phyloP scores from a whole-genome alignment of 2,888 invertebrate species.

The Hemaris fuciformis region DNA sequence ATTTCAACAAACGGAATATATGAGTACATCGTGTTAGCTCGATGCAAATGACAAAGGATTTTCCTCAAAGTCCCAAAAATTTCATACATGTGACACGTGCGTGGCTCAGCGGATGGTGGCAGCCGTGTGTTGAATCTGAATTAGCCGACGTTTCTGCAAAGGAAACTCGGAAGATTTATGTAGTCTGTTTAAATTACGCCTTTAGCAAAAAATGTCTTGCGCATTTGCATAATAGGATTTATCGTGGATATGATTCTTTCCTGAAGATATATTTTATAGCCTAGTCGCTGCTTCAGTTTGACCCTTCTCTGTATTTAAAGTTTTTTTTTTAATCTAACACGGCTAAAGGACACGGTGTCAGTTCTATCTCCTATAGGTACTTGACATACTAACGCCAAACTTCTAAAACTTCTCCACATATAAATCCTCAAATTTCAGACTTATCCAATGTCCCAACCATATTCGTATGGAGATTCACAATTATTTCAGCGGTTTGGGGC shows the following conservation, averaged over 20 bases:
- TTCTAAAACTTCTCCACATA: no score
- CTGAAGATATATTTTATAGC: no score
- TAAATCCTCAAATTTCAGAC: no score
- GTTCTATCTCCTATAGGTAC: no score
- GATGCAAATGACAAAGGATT: slow-evolving; percentile 31
- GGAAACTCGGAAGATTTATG: slow-evolving; percentile 12
- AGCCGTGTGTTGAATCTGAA: slow-evolving; percentile 14
- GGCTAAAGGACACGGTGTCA: no score
- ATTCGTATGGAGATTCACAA: no score
- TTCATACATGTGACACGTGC: slow-evolving; percentile 51
- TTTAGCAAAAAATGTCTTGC: slow-evolving; percentile 1
- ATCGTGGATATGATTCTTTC: slow-evolving; percentile 14
- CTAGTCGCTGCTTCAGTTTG: no score
- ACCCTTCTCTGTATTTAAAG: no score
- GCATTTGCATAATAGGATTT: slow-evolving; percentile 23
- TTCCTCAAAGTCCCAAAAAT: slow-evolving; percentile 40
- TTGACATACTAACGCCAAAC: no score
- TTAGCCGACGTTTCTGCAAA: slow-evolving; percentile 4
- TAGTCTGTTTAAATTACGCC: slow-evolving; percentile 11
- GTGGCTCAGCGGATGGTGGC: not conserved
- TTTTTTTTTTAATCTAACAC: no score
- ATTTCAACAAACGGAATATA: slow-evolving; percentile 16
- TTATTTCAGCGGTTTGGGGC: no score
- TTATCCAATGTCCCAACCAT: no score
- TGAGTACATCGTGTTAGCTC: slow-evolving; percentile 1